Conservation (phyloP, 2,888 invertebrate genomes). For the Drosophila anomalata region DNA sequence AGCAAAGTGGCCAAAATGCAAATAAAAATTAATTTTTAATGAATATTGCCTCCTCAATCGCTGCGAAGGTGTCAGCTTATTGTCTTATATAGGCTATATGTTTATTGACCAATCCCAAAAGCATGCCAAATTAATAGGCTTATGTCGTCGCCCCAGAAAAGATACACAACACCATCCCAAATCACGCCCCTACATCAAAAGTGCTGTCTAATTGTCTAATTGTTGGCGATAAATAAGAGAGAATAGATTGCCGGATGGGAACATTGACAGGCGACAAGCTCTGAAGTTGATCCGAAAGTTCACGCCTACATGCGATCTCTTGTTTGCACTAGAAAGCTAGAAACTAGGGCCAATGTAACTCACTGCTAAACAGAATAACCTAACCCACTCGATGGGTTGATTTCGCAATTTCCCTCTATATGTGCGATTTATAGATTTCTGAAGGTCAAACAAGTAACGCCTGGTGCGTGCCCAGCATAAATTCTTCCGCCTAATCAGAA, state of each 20-base stretch:
- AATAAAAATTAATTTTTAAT: constrained; percentile 45
- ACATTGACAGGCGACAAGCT: constrained; percentile 55
- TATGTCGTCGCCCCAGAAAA: constrained; percentile 37
- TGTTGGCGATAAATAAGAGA: constrained; percentile 60
- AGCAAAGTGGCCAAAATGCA: constrained; percentile 28
- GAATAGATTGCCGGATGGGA: constrained; percentile 24
- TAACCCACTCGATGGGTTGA: constrained; percentile 12
- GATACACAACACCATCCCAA: constrained; percentile 24
- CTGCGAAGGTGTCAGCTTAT: constrained; percentile 42
- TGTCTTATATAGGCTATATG: constrained; percentile 10
- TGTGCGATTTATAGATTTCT: constrained; percentile 51
- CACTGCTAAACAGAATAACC: constrained; percentile 9
- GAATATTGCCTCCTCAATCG: constrained; percentile 23
- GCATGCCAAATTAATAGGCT: constrained; percentile 57
- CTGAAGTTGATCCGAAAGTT: constrained; percentile 27
- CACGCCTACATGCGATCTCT: constrained; percentile 46
- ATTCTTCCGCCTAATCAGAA: constrained; percentile 27
- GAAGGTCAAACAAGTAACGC: constrained; percentile 66
- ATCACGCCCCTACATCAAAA: constrained; percentile 49
- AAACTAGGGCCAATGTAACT: constrained; percentile 8
- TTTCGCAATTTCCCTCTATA: constrained; percentile 35
- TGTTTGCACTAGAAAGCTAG: constrained; percentile 33
- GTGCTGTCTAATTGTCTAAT: constrained; percentile 59
- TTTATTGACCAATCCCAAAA: constrained; percentile 32
- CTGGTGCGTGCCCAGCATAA: constrained; percentile 63